Evolutionary conservation across 2,113 vertebrate species (phyloP).

Genomic region (Mormyrus lacerda): DNA sequence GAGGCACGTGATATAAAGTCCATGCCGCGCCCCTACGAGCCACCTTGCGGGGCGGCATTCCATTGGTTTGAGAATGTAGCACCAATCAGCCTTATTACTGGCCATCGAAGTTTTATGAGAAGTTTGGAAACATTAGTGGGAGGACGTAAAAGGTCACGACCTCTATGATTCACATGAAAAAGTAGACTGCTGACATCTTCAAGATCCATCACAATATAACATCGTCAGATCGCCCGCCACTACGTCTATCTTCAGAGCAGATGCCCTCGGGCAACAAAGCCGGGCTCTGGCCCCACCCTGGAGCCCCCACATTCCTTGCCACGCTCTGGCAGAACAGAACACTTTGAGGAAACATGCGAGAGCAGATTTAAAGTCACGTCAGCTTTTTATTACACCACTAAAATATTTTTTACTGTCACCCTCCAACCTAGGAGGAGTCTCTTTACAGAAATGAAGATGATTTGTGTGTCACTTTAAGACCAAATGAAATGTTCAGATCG

Average conservation of each 20-base stretch:
- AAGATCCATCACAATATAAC: background rate
- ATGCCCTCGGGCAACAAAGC: background rate
- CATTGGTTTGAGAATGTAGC: too few relatives aligned
- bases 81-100: too few relatives aligned
- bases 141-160: background rate
- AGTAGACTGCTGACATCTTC: background rate
- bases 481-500: background rate
- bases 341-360: background rate
- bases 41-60: too few relatives aligned
- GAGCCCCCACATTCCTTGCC: background rate
- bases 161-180: background rate
- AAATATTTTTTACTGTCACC: background rate
- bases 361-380: background rate
- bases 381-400: background rate
- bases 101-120: too few relatives aligned
- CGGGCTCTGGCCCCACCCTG: background rate
- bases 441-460: background rate
- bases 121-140: too few relatives aligned
- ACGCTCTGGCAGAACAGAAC: background rate
- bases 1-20: too few relatives aligned
- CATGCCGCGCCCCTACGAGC: too few relatives aligned
- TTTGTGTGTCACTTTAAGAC: background rate
- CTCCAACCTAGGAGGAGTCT: background rate
- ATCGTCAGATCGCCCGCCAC: background rate
- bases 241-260: background rate